Evolutionary conservation across 1,140 invertebrate genomes (phyloP).

Genomic region (Eulimnadia texana): DNA sequence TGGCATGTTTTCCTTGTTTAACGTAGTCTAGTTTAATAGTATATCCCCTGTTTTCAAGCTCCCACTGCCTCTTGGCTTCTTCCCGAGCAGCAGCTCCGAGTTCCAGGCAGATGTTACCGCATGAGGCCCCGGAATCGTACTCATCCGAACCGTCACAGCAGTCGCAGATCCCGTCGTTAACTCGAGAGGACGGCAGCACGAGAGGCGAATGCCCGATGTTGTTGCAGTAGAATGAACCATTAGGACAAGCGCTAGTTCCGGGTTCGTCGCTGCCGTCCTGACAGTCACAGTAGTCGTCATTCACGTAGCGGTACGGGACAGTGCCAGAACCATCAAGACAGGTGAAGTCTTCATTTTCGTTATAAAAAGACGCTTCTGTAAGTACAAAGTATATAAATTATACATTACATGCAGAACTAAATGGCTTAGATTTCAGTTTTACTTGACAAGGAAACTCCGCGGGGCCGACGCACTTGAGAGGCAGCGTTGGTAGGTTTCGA

Average conservation of each 20-base stretch:
- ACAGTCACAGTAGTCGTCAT: constrained; percentile 99
- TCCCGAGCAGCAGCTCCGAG: constrained; percentile 61
- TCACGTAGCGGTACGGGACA: constrained; percentile 73
- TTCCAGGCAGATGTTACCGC: constrained; percentile 64
- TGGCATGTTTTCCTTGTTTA: constrained; percentile 44
- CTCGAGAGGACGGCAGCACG: constrained; percentile 71
- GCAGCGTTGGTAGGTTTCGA: neutral
- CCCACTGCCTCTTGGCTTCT: constrained; percentile 47
- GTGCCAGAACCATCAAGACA: constrained; percentile 73
- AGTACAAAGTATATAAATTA: constrained; percentile 16
- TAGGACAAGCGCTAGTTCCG: constrained; percentile 80
- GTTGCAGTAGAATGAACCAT: constrained; percentile 76
- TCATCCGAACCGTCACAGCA: constrained; percentile 97
- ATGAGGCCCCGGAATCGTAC: constrained; percentile 44
- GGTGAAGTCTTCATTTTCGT: constrained; percentile 58
- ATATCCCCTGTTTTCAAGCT: constrained; percentile 60
- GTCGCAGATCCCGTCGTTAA: constrained; percentile 96
- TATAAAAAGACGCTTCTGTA: constrained; percentile 44
- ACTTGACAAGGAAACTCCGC: constrained; percentile 13
- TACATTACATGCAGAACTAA: neutral
- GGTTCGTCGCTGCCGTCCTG: constrained; percentile 89
- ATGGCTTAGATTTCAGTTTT: neutral
- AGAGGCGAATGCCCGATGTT: constrained; percentile 69
- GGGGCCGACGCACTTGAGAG: constrained; percentile 12
- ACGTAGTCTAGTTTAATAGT: constrained; percentile 59